Base-by-base conservation (phyloP, 2,113 vertebrate genomes). In the Variabilichromis moorii region DNA sequence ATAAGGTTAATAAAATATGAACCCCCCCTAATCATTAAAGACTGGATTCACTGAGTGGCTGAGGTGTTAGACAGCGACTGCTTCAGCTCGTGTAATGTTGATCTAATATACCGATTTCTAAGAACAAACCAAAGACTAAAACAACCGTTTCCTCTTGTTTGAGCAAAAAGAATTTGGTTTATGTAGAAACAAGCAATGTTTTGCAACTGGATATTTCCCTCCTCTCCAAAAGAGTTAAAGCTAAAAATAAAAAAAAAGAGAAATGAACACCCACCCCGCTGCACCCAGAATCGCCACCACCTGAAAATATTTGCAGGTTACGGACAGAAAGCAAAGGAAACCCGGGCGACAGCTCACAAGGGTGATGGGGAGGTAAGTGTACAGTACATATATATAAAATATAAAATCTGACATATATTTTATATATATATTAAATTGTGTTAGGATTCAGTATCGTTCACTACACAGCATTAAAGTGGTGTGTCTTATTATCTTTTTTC, bases 131-230 rank as follows among this genome's bases (percentile, higher is more conserved):
- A 94, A 95, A 95, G 93, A 96, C 92, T 92, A 87, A 86, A 80
- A 93, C 89, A 90, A 88, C 80, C 4, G 28, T 91, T 93, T 95
- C 91, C 93, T 95, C 95, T 96, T 94, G 91, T 96, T 96, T 97
- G 97, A 96, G 94, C 96, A 97, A 97, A 97, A 95, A 92, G 78
- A 94, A 94, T 97, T 97, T 97, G 96, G 97, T 97, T 97, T 97
- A 97, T 97, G 96, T 97, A 97, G 96, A 97, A 98, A 98, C 97
- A 97, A 97, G 96, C 90, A 96, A 96, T 96, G 95, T 95, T 97
- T 97, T 97, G 96, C 96, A 97, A 97, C 97, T 97, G 95, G 96
- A 94, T 96, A 95, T 92, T 94, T 93, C 47, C 90, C 86, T 93
- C 95, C 96, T 95, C 95, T 95, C 97, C 95, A 97, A 97, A 97